Evolutionary conservation across 2,113 vertebrate species (phyloP).

Genomic region (Erythrocercus mccallii): DNA sequence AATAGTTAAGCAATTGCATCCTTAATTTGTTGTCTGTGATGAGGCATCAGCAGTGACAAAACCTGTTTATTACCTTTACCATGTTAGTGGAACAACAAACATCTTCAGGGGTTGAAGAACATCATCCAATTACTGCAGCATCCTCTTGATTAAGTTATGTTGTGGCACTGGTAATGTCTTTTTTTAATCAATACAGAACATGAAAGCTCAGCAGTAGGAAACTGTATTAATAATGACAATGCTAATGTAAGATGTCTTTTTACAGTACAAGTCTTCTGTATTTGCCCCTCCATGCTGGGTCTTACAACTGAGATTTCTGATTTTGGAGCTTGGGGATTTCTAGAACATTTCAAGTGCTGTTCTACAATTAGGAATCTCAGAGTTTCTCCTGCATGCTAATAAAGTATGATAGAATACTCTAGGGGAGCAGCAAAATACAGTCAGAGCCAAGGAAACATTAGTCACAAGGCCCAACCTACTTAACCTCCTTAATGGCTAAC

Average conservation of each 20-base stretch:
- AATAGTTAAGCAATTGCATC: not conserved
- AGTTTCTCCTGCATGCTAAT: not conserved
- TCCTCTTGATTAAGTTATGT: not conserved
- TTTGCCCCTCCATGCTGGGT: not conserved
- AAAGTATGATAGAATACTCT: not conserved
- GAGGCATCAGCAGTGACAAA: not conserved
- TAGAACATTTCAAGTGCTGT: not conserved
- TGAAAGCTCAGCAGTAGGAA: not conserved
- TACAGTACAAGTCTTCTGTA: not conserved
- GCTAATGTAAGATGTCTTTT: not conserved
- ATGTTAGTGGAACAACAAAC: not conserved
- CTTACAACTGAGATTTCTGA: not conserved
- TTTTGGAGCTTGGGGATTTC: not conserved
- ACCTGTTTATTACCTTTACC: not conserved
- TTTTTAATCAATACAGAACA: not conserved
- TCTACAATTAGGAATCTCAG: not conserved
- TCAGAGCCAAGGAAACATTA: constrained; percentile 19
- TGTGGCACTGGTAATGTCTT: not conserved
- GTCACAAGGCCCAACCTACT: constrained; percentile 28
- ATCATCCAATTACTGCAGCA: not conserved
- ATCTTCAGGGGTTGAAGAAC: not conserved
- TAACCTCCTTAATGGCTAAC: constrained; percentile 21
- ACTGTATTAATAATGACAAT: not conserved
- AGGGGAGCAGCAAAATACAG: not conserved
- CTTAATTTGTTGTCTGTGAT: not conserved